Evolutionary conservation across 2,113 vertebrate species (phyloP).

Genomic region (Mormyrus lacerda): DNA sequence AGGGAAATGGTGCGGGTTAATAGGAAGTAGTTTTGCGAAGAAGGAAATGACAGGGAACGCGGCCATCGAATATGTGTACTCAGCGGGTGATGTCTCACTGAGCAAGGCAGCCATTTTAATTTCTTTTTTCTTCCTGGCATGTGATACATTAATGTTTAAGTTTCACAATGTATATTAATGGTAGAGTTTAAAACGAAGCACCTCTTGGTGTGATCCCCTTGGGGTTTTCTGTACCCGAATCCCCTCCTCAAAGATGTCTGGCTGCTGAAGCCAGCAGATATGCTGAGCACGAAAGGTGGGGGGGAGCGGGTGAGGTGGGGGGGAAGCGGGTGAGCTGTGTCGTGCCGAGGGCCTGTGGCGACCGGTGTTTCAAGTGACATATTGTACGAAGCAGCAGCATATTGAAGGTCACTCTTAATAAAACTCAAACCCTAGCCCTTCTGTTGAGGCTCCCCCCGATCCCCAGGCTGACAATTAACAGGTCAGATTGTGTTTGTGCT

Average conservation of each 20-base stretch:
- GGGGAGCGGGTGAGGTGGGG: not conserved
- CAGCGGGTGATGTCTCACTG: not conserved
- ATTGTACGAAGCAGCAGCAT: constrained; percentile 31
- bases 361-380: constrained; percentile 26
- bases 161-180: not conserved
- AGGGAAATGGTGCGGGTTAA: constrained; percentile 2
- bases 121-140: not conserved
- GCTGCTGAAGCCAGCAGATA: not conserved
- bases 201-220: not conserved
- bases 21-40: not conserved
- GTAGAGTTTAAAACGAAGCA: not conserved
- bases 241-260: not conserved
- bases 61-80: not conserved
- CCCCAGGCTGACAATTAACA: no score
- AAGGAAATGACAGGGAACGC: not conserved
- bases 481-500: no score
- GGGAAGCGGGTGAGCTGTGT: not conserved
- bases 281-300: not conserved
- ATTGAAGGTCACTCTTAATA: constrained; percentile 42
- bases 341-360: constrained; percentile 18
- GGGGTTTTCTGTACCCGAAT: not conserved
- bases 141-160: constrained; percentile 4
- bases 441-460: no score
- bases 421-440: constrained; percentile 33
- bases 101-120: not conserved